phyloP scores from a whole-genome alignment of 2,797 vertebrate genomes.

The Lepus townsendii region DNA sequence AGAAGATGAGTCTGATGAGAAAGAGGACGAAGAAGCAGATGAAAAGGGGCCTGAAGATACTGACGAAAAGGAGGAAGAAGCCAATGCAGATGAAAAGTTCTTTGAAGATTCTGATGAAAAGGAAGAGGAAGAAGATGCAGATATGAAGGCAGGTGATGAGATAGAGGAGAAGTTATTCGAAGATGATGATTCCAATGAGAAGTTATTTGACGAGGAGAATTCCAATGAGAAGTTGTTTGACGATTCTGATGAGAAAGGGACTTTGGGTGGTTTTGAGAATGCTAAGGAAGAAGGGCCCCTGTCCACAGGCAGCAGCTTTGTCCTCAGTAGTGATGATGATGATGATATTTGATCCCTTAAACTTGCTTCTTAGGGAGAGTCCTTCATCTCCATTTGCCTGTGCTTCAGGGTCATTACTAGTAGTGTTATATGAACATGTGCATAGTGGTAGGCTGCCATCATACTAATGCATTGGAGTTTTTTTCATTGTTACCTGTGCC shows the following conservation, averaged over 20 bases:
- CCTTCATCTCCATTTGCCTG: slow-evolving; percentile 76
- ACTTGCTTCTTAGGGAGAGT: slow-evolving; percentile 79
- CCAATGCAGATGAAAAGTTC: not conserved
- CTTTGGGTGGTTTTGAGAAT: slow-evolving; percentile 51
- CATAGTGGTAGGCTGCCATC: slow-evolving; percentile 83
- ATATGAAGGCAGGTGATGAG: slow-evolving; percentile 5
- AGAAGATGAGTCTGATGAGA: slow-evolving; percentile 29
- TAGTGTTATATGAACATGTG: slow-evolving; percentile 78
- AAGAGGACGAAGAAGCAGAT: slow-evolving; percentile 12
- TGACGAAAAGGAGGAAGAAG: slow-evolving; percentile 43
- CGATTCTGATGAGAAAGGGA: slow-evolving; percentile 65
- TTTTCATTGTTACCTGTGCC: slow-evolving; percentile 84
- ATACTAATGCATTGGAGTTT: slow-evolving; percentile 81
- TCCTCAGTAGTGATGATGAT: slow-evolving; percentile 93
- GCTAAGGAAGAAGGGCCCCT: slow-evolving; percentile 85
- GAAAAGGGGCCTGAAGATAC: slow-evolving; percentile 8
- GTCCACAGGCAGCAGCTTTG: slow-evolving; percentile 96
- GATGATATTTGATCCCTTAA: slow-evolving; percentile 75
- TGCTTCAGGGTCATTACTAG: slow-evolving; percentile 82
- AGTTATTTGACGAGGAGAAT: slow-evolving; percentile 77
- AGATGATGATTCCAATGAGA: slow-evolving; percentile 48
- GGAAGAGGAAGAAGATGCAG: slow-evolving; percentile 51
- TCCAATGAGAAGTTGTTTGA: slow-evolving; percentile 69
- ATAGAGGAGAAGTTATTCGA: slow-evolving; percentile 1
- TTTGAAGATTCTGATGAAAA: slow-evolving; percentile 40